A percentile compares a stretch with the other conserved stretches of the same genome.
These are phyloP conservation scores for Phengaris arion DNA, from an alignment of 2,888 invertebrate species.

Conservation along the genomic window DNA sequence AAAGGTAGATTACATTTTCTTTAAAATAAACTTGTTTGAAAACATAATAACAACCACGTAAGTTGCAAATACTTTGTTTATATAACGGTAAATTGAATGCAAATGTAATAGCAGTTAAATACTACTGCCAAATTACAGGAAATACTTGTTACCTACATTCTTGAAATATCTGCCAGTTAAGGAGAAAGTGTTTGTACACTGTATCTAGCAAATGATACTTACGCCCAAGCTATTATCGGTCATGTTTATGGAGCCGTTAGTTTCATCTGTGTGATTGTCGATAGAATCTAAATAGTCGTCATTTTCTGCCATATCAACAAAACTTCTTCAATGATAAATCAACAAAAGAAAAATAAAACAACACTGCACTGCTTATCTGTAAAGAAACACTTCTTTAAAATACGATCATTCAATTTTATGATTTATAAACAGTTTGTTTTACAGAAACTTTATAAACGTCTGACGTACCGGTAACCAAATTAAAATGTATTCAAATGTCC, in stretches of 20 bases:
- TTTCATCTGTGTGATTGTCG: slow-evolving; percentile 79
- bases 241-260: slow-evolving; percentile 80
- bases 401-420: slow-evolving; percentile 34
- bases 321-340: slow-evolving; percentile 38
- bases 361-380: slow-evolving; percentile 51
- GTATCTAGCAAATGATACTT: slow-evolving; percentile 44
- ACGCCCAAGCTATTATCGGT: slow-evolving; percentile 74
- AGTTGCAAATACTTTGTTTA: background rate
- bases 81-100: slow-evolving; percentile 6
- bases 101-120: background rate
- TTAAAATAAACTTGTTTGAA: background rate
- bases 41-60: background rate
- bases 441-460: slow-evolving; percentile 46
- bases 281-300: slow-evolving; percentile 76
- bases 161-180: background rate
- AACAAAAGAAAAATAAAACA: slow-evolving; percentile 42
- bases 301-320: slow-evolving; percentile 73
- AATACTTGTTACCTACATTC: background rate
- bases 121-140: background rate
- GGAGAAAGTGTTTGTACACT: background rate
- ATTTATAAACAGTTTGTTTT: slow-evolving; percentile 45
- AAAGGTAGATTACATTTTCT: too few species aligned
- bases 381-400: slow-evolving; percentile 41
- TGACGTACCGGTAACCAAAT: slow-evolving; percentile 78
- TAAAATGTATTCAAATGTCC: slow-evolving; percentile 46